Percentiles rank a stretch among this genome's conserved stretches.
Conservation (phyloP, 2,113 vertebrate species). For the Rhinogobius similis region DNA sequence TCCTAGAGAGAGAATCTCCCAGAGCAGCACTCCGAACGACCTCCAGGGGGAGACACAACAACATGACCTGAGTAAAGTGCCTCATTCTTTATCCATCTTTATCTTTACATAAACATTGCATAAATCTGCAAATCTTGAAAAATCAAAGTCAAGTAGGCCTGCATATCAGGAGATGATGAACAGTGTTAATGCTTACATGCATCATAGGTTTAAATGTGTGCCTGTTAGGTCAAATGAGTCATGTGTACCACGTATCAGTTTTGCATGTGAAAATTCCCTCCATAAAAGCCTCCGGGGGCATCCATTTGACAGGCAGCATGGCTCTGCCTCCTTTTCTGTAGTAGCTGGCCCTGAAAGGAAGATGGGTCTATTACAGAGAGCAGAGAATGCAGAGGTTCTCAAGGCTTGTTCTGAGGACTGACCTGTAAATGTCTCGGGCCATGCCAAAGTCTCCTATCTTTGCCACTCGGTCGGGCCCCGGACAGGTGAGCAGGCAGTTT, state of each 20-base stretch:
- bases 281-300: conserved; percentile 92
- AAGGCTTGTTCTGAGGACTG: conserved; percentile 2
- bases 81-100: neutral
- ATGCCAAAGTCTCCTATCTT: conserved; percentile 94
- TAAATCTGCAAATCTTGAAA: neutral
- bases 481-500: conserved; percentile 89
- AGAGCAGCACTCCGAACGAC: conserved; percentile 94
- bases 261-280: conserved; percentile 94
- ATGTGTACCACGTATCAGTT: conserved; percentile 90
- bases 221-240: neutral
- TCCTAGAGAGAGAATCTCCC: conserved; percentile 93
- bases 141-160: no score
- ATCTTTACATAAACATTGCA: neutral
- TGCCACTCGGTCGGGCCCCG: conserved; percentile 82
- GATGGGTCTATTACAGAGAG: neutral
- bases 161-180: no score
- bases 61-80: neutral
- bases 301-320: conserved; percentile 93
- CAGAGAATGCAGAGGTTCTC: neutral
- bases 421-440: conserved; percentile 93
- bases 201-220: no score
- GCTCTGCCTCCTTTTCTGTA: conserved; percentile 88
- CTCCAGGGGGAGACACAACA: conserved; percentile 76
- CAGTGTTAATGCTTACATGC: neutral
- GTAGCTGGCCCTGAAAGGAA: conserved; percentile 84